Evolutionary conservation across 1,140 invertebrate species (phyloP), one percentile per base, ranked within the genome.

Genomic region (Microvelia longipes): DNA sequence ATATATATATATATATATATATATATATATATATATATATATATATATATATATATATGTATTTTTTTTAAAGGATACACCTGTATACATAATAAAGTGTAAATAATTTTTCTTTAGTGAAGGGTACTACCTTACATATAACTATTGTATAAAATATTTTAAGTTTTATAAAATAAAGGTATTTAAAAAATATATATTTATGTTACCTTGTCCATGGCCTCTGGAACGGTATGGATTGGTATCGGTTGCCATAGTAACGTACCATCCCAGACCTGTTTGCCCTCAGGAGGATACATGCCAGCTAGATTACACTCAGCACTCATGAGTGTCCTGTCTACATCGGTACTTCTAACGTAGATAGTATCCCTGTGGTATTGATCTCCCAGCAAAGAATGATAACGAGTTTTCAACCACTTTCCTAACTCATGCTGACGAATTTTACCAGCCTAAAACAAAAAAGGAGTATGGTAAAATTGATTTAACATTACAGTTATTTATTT

Each of bases 281-380:
- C 81, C 15, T 75, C 75, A 0, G 86, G 85, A 5, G 90, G 89
- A 77, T 88, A 92, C 24, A 85, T 72, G 2, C 91, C 91, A 69
- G 92, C 92, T 69, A 96, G 81, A 80, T 93, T 89, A 1, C 86
- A 82, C 77, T 90, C 83, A 0, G 92, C 94, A 73, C 92, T 95
- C 89, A 94, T 94, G 2, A 97, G 78, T 19, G 93, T 94, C 26
- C 94, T 83, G 81, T 96, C 92, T 1, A 88, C 86, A 80, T 94
- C 89, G 1, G 93, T 94, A 61, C 86, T 87, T 74, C 87, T 84
- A 1, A 90, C 82, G 74, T 83, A 83, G 72, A 90, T 85, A 79
- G 87, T 80, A 70, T 85, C 78, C 2, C 83, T 82, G 73, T 75
- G 82, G 75, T 89, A 90, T 35, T 66, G 29, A 15, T 63, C 63